These are phyloP conservation scores for Amphiprion percula DNA, from an alignment of 2,113 vertebrate genomes.

Conservation along the genomic window DNA sequence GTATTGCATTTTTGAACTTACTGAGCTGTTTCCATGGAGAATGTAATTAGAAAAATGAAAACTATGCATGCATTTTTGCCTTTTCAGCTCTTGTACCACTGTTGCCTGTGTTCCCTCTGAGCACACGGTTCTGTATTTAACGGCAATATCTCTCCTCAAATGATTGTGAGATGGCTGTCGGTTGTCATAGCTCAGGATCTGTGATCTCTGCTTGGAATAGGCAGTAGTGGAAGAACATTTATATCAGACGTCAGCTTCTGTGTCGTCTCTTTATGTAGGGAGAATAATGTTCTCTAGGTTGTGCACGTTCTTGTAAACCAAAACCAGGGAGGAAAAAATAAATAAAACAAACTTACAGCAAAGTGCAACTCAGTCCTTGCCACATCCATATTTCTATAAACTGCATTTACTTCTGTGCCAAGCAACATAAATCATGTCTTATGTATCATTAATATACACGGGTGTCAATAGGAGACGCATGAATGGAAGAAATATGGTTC, in stretches of 20 bases:
- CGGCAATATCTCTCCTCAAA: conserved; percentile 9
- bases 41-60: conserved; percentile 2
- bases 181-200: conserved; percentile 9
- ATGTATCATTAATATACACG: conserved; percentile 85
- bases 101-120: conserved; percentile 4
- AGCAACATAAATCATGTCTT: conserved; percentile 83
- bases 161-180: not conserved
- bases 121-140: conserved; percentile 3
- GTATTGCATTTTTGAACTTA: not conserved
- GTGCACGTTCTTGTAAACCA: conserved; percentile 23
- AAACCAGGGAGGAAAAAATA: conserved; percentile 40
- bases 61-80: not conserved
- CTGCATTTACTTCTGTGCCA: conserved; percentile 79
- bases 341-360: conserved; percentile 56
- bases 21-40: conserved; percentile 5
- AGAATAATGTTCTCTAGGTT: conserved; percentile 15
- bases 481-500: conserved; percentile 86
- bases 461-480: conserved; percentile 85
- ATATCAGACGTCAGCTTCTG: conserved; percentile 5
- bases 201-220: conserved; percentile 8
- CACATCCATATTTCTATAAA: conserved; percentile 80
- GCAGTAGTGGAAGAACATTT: conserved; percentile 6
- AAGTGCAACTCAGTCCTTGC: conserved; percentile 62
- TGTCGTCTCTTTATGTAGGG: not conserved
- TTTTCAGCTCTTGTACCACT: not conserved